Percentiles rank a stretch among this genome's conserved stretches.
Evolutionary conservation across 64 coral and sea anemone species (phyloP).

Genomic region (Pocillopora verrucosa): DNA sequence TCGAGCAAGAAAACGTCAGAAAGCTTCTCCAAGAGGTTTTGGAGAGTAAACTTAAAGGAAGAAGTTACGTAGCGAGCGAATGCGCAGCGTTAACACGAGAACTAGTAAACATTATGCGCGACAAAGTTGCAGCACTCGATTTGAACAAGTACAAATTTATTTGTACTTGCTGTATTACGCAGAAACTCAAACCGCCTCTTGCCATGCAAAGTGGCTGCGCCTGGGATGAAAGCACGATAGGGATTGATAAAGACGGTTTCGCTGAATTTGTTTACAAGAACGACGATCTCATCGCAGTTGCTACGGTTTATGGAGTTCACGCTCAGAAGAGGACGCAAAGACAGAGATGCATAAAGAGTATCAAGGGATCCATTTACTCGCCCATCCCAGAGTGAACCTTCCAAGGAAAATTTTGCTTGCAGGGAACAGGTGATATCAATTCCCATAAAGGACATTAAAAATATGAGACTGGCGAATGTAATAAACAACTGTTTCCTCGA

Average conservation of each 20-base stretch:
- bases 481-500: too few relatives aligned
- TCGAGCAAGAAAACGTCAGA: constrained; percentile 8
- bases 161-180: constrained; percentile 73
- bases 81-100: constrained; percentile 37
- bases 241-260: constrained; percentile 67
- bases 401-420: neutral
- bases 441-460: neutral
- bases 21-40: constrained; percentile 63
- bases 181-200: constrained; percentile 45
- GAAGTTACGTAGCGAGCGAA: constrained; percentile 55
- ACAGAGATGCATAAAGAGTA: constrained; percentile 4
- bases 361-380: constrained; percentile 1
- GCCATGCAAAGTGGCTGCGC: constrained; percentile 78
- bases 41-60: constrained; percentile 52
- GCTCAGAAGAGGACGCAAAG: constrained; percentile 3
- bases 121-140: constrained; percentile 48
- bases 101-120: constrained; percentile 45
- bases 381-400: constrained; percentile 51
- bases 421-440: neutral
- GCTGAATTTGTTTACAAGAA: constrained; percentile 87
- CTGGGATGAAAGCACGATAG: constrained; percentile 59
- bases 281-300: constrained; percentile 59
- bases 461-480: too few relatives aligned
- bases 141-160: constrained; percentile 54
- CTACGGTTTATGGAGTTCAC: constrained; percentile 72